These are phyloP conservation scores for Clivina fossor DNA, from an alignment of 2,888 invertebrate genomes.

Conservation along the genomic window DNA sequence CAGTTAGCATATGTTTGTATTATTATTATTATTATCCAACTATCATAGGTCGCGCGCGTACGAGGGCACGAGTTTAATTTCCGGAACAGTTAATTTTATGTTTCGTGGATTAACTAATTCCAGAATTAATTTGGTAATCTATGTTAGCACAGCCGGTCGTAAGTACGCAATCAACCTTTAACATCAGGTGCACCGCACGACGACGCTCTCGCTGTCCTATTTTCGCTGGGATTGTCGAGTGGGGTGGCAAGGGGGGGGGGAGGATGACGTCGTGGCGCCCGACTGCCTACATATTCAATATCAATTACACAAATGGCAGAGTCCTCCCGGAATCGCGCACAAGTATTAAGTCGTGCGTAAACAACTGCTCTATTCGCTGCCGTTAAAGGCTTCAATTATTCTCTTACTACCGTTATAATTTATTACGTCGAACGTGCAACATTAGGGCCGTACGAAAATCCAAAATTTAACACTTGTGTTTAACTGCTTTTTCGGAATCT, in stretches of 20 bases:
- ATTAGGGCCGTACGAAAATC: no score
- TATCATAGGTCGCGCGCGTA: conserved; percentile 30
- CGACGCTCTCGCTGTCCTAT: neutral
- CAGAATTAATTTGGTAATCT: conserved; percentile 34
- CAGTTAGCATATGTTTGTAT: conserved; percentile 33
- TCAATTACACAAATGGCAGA: conserved; percentile 34
- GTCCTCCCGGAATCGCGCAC: conserved; percentile 23
- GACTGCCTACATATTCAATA: conserved; percentile 31
- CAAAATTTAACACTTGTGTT: no score
- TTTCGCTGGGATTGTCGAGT: neutral
- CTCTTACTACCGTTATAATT: no score
- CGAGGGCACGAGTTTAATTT: conserved; percentile 31
- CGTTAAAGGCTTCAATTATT: no score
- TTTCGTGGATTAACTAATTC: conserved; percentile 34
- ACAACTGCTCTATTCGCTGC: conserved; percentile 12
- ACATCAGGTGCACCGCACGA: conserved; percentile 31
- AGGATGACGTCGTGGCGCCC: neutral
- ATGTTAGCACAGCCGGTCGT: conserved; percentile 33
- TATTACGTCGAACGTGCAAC: no score
- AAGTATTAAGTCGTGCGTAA: conserved; percentile 31
- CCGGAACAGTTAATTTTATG: conserved; percentile 34
- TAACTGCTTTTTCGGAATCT: no score
- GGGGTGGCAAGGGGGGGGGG: neutral
- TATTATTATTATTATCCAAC: conserved; percentile 30
- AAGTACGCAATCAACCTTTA: conserved; percentile 34